These are phyloP conservation scores for Oscheius sp. DNA, from an alignment of 2,888 invertebrate genomes.

Conservation along the genomic window DNA sequence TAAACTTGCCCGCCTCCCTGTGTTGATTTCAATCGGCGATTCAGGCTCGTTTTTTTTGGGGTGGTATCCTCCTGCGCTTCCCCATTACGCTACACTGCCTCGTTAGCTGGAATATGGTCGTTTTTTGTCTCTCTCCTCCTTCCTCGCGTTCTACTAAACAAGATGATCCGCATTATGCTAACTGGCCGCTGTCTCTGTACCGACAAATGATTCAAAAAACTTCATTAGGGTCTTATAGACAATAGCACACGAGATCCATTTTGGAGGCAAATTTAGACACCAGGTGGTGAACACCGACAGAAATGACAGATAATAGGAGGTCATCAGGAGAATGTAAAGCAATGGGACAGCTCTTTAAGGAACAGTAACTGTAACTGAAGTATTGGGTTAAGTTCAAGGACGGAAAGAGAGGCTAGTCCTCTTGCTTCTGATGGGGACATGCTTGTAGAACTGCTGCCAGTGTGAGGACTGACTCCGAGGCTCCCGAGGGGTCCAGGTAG, in stretches of 20 bases:
- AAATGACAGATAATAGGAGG: too few species aligned
- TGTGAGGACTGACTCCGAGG: slow-evolving; percentile 52
- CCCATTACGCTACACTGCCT: slow-evolving; percentile 13
- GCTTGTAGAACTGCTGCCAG: slow-evolving; percentile 52
- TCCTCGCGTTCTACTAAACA: slow-evolving; percentile 2
- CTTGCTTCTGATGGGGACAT: slow-evolving; percentile 45
- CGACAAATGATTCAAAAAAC: slow-evolving; percentile 18
- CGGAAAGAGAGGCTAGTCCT: background rate
- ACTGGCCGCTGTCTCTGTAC: slow-evolving; percentile 17
- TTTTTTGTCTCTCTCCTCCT: slow-evolving; percentile 8
- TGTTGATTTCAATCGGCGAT: slow-evolving; percentile 37
- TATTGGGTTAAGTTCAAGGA: too few species aligned
- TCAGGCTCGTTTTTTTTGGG: slow-evolving; percentile 20
- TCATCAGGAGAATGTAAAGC: too few species aligned
- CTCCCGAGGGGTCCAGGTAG: slow-evolving; percentile 48
- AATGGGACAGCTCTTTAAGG: too few species aligned
- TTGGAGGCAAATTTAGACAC: slow-evolving; percentile 26
- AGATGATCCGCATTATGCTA: slow-evolving; percentile 10
- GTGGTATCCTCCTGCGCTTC: slow-evolving; percentile 21
- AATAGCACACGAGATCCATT: slow-evolving; percentile 4
- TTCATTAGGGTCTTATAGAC: slow-evolving; percentile 31
- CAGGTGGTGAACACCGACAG: slow-evolving; percentile 29
- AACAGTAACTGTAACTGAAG: too few species aligned
- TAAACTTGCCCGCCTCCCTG: slow-evolving; percentile 22
- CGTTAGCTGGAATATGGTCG: slow-evolving; percentile 29